Base-by-base conservation (phyloP, 2,113 vertebrate species). In the Rhodinocichla rosea region DNA sequence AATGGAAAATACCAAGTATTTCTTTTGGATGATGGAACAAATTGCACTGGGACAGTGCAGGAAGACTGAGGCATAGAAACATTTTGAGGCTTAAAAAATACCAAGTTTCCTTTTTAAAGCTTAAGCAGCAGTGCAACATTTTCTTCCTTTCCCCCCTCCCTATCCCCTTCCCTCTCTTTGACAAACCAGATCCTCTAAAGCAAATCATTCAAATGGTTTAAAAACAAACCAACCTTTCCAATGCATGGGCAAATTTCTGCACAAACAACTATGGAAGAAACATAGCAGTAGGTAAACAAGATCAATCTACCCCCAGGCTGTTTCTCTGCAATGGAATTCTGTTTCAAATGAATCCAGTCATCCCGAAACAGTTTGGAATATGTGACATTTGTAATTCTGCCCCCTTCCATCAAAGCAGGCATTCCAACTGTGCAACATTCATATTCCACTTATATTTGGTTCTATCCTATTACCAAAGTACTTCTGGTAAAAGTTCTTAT, bases 361-460 rank as follows among this genome's bases (percentile, higher is more conserved):
- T 88, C 78, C 71, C 71, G 53, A 94, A 96, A 60, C n/a, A 84
- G 69, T 90, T 85, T 87, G 83, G 59, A 95, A 84, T 89, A 96
- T 55, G 60, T 92, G 55, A 92, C 79, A 90, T 74, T 80, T 5
- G 7, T 89, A 95, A 94, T 90, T 95, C 67, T 89, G 26, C 21
- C 30, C 44, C 45, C 30, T 92, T 94, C 89, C 81, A 91, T 89
- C 87, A 88, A 60, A 91, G 64, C 33, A 92, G 62, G 33, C 50
- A 71, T 96, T 94, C 94, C 71, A 84, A 75, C 39, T 40, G 44
- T 32, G 20, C 32, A 74, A 89, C 77, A 93, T 95, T 95, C 93
- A 94, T 91, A 95, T 94, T 96, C 78, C 55, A 44, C 81, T 96
- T 96, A 87, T 68, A 93, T 89, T 84, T 75, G 68, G 50, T 55